These are phyloP conservation scores for Phalacrocorax brasilianus DNA, from an alignment of 2,113 vertebrate species.

Conservation along the genomic window DNA sequence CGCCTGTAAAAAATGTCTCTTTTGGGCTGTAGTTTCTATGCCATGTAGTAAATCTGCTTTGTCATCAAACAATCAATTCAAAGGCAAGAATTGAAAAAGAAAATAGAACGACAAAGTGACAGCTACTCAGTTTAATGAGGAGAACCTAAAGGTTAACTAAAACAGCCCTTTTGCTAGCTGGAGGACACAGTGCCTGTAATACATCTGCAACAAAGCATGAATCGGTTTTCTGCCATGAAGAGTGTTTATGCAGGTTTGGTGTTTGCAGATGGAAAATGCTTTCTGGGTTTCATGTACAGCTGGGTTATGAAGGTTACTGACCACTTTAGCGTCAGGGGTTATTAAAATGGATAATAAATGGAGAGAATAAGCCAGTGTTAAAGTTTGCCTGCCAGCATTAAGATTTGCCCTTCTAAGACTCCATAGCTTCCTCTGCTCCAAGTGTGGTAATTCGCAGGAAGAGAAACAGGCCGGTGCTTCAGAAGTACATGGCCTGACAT, in stretches of 20 bases:
- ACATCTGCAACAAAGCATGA: background rate
- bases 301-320: background rate
- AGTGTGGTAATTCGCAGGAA: background rate
- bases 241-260: background rate
- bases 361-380: background rate
- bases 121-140: background rate
- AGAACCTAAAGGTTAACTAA: background rate
- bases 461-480: background rate
- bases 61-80: background rate
- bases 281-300: background rate
- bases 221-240: background rate
- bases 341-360: background rate
- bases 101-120: background rate
- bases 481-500: rapidly evolving
- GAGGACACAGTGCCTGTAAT: background rate
- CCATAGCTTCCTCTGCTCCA: background rate
- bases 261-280: background rate
- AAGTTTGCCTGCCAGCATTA: background rate
- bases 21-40: background rate
- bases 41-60: background rate
- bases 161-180: background rate
- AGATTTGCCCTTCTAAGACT: background rate
- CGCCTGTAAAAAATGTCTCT: background rate
- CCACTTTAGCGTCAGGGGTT: background rate
- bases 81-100: background rate